These are phyloP conservation scores for Centroberyx gerrardi DNA, from an alignment of 2,797 vertebrate genomes.

Conservation along the genomic window DNA sequence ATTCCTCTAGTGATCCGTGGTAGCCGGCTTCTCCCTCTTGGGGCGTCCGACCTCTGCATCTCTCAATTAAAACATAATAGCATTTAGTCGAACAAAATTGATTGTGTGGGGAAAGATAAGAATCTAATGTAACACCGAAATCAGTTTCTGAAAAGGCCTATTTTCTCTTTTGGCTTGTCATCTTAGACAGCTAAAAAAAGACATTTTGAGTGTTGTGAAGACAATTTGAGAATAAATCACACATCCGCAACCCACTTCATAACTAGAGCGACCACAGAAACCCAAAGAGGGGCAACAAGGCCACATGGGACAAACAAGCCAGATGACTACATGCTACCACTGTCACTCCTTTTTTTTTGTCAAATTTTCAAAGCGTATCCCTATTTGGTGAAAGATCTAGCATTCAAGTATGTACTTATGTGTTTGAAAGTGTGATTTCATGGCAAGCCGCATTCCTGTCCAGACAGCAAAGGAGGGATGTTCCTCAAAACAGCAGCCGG, in stretches of 20 bases:
- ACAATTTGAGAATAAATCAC: too few relatives aligned
- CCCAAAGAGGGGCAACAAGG: neutral
- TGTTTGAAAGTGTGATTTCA: slow-evolving; percentile 12
- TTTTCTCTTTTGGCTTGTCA: neutral
- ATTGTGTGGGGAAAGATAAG: neutral
- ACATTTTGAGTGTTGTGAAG: neutral
- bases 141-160: neutral
- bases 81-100: neutral
- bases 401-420: slow-evolving; percentile 38
- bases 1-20: slow-evolving; percentile 43
- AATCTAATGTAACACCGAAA: slow-evolving; percentile 18
- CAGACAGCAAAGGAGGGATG: slow-evolving; percentile 30
- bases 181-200: slow-evolving; percentile 7
- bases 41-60: slow-evolving; percentile 28
- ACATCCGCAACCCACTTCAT: too few relatives aligned
- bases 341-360: neutral
- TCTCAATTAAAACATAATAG: slow-evolving; percentile 32
- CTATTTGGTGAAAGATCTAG: slow-evolving; percentile 27
- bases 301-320: too few relatives aligned
- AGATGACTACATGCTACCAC: too few relatives aligned
- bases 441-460: slow-evolving; percentile 21
- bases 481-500: slow-evolving; percentile 33
- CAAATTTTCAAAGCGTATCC: neutral
- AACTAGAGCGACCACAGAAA: neutral
- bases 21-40: slow-evolving; percentile 16